These are phyloP conservation scores for Dasyprocta punctata DNA, from an alignment of 2,113 vertebrate species.

Conservation along the genomic window DNA sequence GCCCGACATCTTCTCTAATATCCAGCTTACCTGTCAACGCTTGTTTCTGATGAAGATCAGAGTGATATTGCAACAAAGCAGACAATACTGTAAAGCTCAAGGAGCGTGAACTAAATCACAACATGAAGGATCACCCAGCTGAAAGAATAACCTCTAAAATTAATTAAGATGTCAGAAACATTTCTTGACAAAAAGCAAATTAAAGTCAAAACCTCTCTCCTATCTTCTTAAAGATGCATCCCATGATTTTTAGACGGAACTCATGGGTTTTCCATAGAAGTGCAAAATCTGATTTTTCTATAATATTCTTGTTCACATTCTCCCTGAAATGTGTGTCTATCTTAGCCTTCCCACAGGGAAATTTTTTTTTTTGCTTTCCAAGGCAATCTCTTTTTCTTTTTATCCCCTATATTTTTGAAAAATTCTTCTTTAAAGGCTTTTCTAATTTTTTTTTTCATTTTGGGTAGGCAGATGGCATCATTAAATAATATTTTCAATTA, in stretches of 20 bases:
- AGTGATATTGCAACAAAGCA: neutral
- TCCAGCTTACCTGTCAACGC: neutral
- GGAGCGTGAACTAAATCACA: neutral
- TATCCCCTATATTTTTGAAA: neutral
- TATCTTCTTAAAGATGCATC: conserved; percentile 1
- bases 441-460: neutral
- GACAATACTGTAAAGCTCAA: neutral
- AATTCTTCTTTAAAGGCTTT: conserved; percentile 38
- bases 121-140: neutral
- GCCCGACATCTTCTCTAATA: neutral
- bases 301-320: neutral
- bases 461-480: conserved; percentile 15
- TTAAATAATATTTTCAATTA: conserved; percentile 57
- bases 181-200: conserved; percentile 43
- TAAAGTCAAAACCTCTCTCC: neutral
- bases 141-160: conserved; percentile 5
- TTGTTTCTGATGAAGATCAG: neutral
- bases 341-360: neutral
- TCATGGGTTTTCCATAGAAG: neutral
- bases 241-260: neutral
- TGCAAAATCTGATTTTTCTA: neutral
- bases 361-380: neutral
- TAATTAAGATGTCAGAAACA: conserved; percentile 32
- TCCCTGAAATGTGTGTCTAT: neutral
- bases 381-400: conserved; percentile 31